Conservation (phyloP, 2,888 invertebrate species). For the Eupithecia pulchellata region DNA sequence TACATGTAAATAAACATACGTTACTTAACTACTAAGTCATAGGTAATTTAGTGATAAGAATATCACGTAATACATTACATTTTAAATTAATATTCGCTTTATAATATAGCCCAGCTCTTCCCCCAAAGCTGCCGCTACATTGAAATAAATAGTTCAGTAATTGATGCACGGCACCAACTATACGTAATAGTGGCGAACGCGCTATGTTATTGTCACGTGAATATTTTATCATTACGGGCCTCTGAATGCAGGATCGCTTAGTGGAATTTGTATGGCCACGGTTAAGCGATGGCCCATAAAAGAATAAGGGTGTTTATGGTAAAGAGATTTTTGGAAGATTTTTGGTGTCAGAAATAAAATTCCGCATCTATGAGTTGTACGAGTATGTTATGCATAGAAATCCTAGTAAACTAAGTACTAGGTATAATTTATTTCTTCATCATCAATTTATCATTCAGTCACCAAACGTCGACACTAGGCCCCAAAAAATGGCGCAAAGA, state of each 20-base stretch:
- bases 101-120: constrained; percentile 8
- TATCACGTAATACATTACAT: too few relatives aligned
- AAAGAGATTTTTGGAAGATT: neutral
- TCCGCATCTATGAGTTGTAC: neutral
- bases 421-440: neutral
- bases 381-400: neutral
- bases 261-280: constrained; percentile 24
- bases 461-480: neutral
- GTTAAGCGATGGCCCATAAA: constrained; percentile 9
- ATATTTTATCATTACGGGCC: constrained; percentile 35
- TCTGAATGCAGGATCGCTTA: constrained; percentile 22
- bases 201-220: constrained; percentile 31
- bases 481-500: neutral
- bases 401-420: neutral
- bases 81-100: too few relatives aligned
- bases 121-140: constrained; percentile 12
- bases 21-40: too few relatives aligned
- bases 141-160: constrained; percentile 40
- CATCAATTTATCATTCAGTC: neutral
- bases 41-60: too few relatives aligned
- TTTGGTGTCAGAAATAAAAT: neutral
- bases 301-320: neutral
- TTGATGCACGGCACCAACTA: constrained; percentile 24
- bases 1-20: too few relatives aligned
- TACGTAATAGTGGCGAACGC: constrained; percentile 12